These are phyloP conservation scores for Ciconia stormi DNA, from an alignment of 2,113 vertebrate species.

Conservation along the genomic window DNA sequence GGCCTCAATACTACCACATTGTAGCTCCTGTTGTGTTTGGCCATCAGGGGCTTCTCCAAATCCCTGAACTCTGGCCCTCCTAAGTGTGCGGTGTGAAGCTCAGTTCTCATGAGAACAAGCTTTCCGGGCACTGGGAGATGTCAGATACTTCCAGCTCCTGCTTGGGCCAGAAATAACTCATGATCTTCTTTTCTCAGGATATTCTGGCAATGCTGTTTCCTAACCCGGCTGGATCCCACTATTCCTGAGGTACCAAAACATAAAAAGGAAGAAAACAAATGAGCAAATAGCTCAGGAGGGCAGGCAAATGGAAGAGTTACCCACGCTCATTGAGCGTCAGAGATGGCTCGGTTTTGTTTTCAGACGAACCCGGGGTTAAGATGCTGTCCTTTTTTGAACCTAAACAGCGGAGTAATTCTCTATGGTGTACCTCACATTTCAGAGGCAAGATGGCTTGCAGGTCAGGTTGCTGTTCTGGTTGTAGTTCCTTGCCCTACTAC, in stretches of 20 bases:
- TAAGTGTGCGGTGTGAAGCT: rapidly evolving
- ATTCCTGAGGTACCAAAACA: neutral
- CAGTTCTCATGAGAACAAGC: neutral
- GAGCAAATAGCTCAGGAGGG: neutral
- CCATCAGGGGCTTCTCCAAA: neutral
- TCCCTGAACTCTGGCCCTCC: neutral
- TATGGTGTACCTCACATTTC: neutral
- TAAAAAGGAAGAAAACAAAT: neutral
- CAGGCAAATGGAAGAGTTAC: neutral
- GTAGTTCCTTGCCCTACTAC: neutral
- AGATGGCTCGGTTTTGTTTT: rapidly evolving
- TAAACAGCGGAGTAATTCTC: neutral
- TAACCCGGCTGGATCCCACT: neutral
- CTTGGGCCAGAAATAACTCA: neutral
- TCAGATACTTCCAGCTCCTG: neutral
- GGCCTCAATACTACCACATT: neutral
- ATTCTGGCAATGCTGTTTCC: neutral
- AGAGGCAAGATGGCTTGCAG: neutral
- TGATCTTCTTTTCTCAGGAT: neutral
- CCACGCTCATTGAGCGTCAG: neutral
- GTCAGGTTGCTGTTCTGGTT: neutral
- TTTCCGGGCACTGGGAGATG: neutral
- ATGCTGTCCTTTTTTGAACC: neutral
- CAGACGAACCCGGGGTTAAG: neutral
- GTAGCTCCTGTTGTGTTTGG: neutral